A percentile compares a stretch with the other conserved stretches of the same genome.
Evolutionary conservation across 30 jellyfish, hydroid and myxozoan genomes (phyloP).

Genomic region (Aurelia sp.): DNA sequence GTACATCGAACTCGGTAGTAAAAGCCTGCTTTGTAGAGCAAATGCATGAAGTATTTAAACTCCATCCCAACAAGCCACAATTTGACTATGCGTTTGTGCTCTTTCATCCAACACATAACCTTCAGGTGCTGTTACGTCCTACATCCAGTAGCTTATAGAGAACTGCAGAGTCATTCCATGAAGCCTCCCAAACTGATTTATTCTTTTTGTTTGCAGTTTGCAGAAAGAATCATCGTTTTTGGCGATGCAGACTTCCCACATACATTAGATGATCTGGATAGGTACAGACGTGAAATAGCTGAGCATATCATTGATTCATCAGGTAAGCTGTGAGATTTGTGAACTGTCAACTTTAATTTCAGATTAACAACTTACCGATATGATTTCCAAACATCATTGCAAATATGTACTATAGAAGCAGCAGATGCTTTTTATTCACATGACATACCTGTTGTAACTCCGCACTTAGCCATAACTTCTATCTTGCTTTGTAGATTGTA

Average conservation of each 20-base stretch:
- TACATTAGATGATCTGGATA: too few relatives aligned
- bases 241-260: too few relatives aligned
- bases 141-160: background rate
- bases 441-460: too few relatives aligned
- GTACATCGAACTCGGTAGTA: background rate
- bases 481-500: too few relatives aligned
- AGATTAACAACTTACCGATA: constrained; percentile 6
- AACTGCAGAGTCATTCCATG: background rate
- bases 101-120: background rate
- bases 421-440: too few relatives aligned
- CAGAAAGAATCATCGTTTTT: too few relatives aligned
- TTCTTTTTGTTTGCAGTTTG: background rate
- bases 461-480: too few relatives aligned
- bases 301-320: constrained; percentile 3
- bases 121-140: background rate
- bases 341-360: background rate
- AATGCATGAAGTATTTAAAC: too few relatives aligned
- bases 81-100: too few relatives aligned
- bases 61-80: too few relatives aligned
- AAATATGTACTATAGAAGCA: too few relatives aligned
- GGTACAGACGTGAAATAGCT: background rate
- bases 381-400: background rate
- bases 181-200: background rate
- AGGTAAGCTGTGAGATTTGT: constrained; percentile 8
- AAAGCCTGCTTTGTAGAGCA: background rate